Conservation (phyloP, 1,140 invertebrate species). For the Penaeus indicus region DNA sequence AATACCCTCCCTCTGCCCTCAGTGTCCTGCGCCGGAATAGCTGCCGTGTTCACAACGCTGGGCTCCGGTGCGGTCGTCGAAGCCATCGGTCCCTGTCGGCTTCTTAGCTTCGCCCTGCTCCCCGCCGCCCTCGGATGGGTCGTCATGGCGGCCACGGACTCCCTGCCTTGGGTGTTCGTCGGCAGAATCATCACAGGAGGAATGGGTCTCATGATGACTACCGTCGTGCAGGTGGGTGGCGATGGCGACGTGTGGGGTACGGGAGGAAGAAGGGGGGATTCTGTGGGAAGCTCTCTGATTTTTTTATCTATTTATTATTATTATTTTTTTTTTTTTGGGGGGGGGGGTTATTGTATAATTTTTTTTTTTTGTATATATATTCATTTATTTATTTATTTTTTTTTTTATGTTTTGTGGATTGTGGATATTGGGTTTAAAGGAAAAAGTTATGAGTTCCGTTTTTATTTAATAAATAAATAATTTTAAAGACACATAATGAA, state of each 20-base stretch:
- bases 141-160: conserved; percentile 60
- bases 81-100: conserved; percentile 58
- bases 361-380: too few species aligned
- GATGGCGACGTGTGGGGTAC: too few species aligned
- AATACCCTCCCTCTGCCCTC: background rate
- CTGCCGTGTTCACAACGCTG: conserved; percentile 53
- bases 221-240: conserved; percentile 54
- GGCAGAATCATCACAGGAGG: conserved; percentile 60
- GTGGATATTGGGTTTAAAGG: too few species aligned
- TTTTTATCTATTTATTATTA: too few species aligned
- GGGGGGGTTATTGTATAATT: too few species aligned
- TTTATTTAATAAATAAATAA: too few species aligned
- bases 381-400: too few species aligned
- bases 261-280: background rate
- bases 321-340: too few species aligned
- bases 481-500: too few species aligned
- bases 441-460: too few species aligned
- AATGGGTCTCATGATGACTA: conserved; percentile 54
- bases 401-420: too few species aligned
- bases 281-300: background rate
- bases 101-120: conserved; percentile 51
- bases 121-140: conserved; percentile 62
- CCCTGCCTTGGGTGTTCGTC: conserved; percentile 55
- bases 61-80: conserved; percentile 51
- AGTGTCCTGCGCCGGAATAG: conserved; percentile 49